Conservation (phyloP, 2,888 invertebrate species). For the Sthenelais limicola region DNA sequence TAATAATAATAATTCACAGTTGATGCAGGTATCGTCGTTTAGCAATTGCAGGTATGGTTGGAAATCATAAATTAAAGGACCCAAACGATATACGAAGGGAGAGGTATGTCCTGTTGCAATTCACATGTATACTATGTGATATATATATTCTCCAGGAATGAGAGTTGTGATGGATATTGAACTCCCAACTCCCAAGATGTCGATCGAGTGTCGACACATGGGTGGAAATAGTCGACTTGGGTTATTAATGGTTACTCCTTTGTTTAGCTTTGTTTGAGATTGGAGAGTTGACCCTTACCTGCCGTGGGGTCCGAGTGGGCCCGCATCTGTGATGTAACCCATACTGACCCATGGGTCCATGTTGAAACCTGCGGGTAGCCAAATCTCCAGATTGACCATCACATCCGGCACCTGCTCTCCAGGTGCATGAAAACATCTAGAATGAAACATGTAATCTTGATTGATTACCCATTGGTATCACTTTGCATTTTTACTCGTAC, state of each 20-base stretch:
- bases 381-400: constrained; percentile 81
- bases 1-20: too few relatives aligned
- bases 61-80: too few relatives aligned
- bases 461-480: background rate
- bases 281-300: constrained; percentile 59
- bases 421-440: constrained; percentile 24
- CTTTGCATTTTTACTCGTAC: too few relatives aligned
- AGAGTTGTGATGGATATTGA: background rate
- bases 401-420: constrained; percentile 63
- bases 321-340: constrained; percentile 67
- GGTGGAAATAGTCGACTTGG: background rate
- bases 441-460: background rate
- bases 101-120: too few relatives aligned
- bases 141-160: background rate
- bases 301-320: constrained; percentile 72
- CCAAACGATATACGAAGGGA: too few relatives aligned
- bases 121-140: background rate
- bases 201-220: too few relatives aligned
- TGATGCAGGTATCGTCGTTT: too few relatives aligned
- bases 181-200: background rate
- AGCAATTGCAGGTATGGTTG: too few relatives aligned
- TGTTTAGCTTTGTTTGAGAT: background rate
- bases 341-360: constrained; percentile 70
- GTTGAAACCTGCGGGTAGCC: constrained; percentile 79
- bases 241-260: background rate